Base-by-base conservation (phyloP, 2,113 vertebrate genomes). In the Paraplagusia blochii region DNA sequence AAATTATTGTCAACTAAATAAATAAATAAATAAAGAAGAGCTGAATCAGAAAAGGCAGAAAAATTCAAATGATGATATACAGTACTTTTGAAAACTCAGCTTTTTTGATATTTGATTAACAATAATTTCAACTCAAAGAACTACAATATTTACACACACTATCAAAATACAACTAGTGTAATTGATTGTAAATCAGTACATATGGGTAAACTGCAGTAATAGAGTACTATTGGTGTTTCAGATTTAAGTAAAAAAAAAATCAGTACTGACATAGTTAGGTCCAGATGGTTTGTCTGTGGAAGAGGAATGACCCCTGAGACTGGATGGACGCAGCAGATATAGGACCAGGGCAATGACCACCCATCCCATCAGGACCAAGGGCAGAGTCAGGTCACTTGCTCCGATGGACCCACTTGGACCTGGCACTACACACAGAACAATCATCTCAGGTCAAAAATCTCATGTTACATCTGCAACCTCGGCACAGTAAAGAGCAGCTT, bases 291-390 rank as follows among this genome's bases (percentile, higher is more conserved):
- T 99, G 50, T 89, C 91, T 0, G 88, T 66, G 57, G 88, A 29
- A 29, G 22, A 63, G 55, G 65, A 90, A 43, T 89, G 73, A 79
- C 93, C 88, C 84, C 96, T 90, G 58, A 98, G 87, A 69, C 91
- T 95, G 47, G 87, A 79, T 18, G 96, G 95, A 68, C 97, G 93
- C 72, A 97, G 79, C 67, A 98, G 80, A 83, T 95, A 98, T 71
- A 99, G 82, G 62, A 95, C 77, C 63, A 98, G 78, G 17, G 91
- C 95, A 63, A 98, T 85, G 59, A 95, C 87, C 66, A 94, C 72
- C 95, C 96, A 98, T 63, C 93, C 95, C 89, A 97, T 92, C 80
- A 96, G 77, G 59, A 98, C 91, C 93, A 98, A 91, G 29, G 93
- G 91, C 58, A 98, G 58, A 63, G 91, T 94, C 72, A 96, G 71